Base-by-base conservation (phyloP, 2,888 invertebrate genomes). In the Netelia virgata region DNA sequence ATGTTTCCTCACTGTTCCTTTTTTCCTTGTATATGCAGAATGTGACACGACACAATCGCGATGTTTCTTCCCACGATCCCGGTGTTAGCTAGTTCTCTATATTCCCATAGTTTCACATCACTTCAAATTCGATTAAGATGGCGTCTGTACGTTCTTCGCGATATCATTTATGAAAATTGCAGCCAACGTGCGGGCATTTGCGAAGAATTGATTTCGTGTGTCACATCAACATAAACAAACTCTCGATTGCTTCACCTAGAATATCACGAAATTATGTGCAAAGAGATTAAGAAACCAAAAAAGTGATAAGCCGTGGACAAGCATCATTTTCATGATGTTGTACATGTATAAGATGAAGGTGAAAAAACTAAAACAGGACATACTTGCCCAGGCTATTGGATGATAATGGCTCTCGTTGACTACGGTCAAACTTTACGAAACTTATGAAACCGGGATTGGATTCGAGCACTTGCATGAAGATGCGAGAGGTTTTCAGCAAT, bases 361-460 rank as follows among this genome's bases (percentile, higher is more conserved):
- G 53, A n/a, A 5, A 20, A 36, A 41, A 63, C 28, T 63, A 20
- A 63, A 63, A 63, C 61, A 47, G 47, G 16, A 36, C 23, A 72
- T 14, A 61, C 20, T 50, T 50, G 18, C 16, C 55, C 14, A 83
- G 86, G 88, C 90, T 90, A 91, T 92, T 90, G 91, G 90, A 90
- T 88, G 89, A 88, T 87, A 88, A 89, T 89, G 86, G 91, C 89
- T 88, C 88, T 88, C 36, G 50, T 64, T 43, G 59, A 11, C 16
- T 72, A 53, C 16, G 87, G 89, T 86, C 86, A 90, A 92, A 92
- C 89, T 92, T 90, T 87, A 83, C 83, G 83, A 88, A 91, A 92
- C 91, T 92, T 91, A 91, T 91, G 90, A 90, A 92, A 92, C 90
- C 91, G 84, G 90, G 86, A 92, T 92, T 91, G 91, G 89, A 87